Evolutionary conservation across 2,888 invertebrate species (phyloP).

Genomic region (Oasisia sp.): DNA sequence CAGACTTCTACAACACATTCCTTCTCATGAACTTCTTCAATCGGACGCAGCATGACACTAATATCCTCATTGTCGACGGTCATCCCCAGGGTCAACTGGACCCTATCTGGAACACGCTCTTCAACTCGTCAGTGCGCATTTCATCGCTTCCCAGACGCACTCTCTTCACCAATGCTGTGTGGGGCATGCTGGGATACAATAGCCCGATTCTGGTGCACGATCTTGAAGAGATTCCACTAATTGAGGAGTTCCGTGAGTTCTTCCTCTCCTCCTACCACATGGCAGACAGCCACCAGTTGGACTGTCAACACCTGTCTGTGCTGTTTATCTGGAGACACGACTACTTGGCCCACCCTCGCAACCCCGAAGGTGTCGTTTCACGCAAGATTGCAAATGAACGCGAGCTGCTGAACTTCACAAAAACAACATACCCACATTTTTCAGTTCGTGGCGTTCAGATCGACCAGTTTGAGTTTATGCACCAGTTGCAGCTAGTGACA

Average conservation of each 20-base stretch:
- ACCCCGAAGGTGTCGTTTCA: slow-evolving; percentile 56
- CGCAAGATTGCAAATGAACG: slow-evolving; percentile 62
- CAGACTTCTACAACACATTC: slow-evolving; percentile 46
- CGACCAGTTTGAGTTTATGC: slow-evolving; percentile 52
- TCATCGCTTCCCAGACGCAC: slow-evolving; percentile 45
- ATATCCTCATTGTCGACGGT: slow-evolving; percentile 58
- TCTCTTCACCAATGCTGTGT: slow-evolving; percentile 35
- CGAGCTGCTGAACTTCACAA: slow-evolving; percentile 52
- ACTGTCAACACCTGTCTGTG: slow-evolving; percentile 54
- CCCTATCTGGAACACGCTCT: slow-evolving; percentile 55
- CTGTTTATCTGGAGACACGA: slow-evolving; percentile 61
- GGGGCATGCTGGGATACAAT: slow-evolving; percentile 53
- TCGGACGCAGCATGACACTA: slow-evolving; percentile 33
- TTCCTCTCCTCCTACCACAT: slow-evolving; percentile 48
- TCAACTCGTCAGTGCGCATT: slow-evolving; percentile 50
- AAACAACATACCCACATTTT: slow-evolving; percentile 42
- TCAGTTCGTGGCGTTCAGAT: slow-evolving; percentile 53
- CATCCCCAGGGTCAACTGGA: slow-evolving; percentile 60
- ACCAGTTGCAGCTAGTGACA: slow-evolving; percentile 51
- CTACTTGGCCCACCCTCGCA: slow-evolving; percentile 63
- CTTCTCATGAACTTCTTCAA: slow-evolving; percentile 44
- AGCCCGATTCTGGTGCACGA: slow-evolving; percentile 54
- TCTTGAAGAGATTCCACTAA: slow-evolving; percentile 46
- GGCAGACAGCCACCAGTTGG: slow-evolving; percentile 32
- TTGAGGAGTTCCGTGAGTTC: slow-evolving; percentile 57